A percentile compares a stretch with the other conserved stretches of the same genome.
Conservation (phyloP, 92 coral and sea anemone species). For the Umimayanthus kanabou region DNA sequence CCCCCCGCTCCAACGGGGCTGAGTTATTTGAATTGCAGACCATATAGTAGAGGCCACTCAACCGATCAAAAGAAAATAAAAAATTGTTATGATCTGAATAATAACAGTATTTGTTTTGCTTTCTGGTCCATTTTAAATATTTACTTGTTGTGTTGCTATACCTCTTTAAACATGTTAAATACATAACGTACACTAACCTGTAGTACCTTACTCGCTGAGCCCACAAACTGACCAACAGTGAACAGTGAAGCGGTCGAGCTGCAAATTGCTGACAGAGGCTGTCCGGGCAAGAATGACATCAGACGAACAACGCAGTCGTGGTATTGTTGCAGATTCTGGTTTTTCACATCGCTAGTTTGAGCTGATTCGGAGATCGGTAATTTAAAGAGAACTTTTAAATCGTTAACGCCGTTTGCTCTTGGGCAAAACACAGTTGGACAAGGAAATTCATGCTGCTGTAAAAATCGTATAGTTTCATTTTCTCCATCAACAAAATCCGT, state of each 20-base stretch:
- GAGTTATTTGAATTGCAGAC: too few species aligned
- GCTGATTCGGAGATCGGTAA: conserved; percentile 9
- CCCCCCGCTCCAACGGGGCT: too few species aligned
- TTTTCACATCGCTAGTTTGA: not conserved
- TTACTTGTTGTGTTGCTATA: not conserved
- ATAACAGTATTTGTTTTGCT: too few species aligned
- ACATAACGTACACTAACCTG: conserved; percentile 1
- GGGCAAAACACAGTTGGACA: conserved; percentile 28
- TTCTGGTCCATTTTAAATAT: not conserved
- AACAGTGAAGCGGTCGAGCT: not conserved
- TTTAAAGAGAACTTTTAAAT: conserved; percentile 12
- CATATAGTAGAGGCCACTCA: too few species aligned
- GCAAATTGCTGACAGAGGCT: not conserved
- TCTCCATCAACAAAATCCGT: conserved; percentile 30
- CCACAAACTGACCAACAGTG: conserved; percentile 28
- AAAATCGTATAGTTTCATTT: conserved; percentile 26
- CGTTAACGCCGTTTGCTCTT: not conserved
- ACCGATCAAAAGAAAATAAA: too few species aligned
- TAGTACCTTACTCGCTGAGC: conserved; percentile 14
- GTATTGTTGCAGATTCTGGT: not conserved
- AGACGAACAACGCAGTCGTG: not conserved
- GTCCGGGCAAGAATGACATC: conserved; percentile 11
- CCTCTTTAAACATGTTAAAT: not conserved
- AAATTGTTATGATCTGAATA: too few species aligned
- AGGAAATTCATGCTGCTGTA: conserved; percentile 21